Base-by-base conservation (phyloP, 2,888 invertebrate genomes). In the Xanthia icteritia region DNA sequence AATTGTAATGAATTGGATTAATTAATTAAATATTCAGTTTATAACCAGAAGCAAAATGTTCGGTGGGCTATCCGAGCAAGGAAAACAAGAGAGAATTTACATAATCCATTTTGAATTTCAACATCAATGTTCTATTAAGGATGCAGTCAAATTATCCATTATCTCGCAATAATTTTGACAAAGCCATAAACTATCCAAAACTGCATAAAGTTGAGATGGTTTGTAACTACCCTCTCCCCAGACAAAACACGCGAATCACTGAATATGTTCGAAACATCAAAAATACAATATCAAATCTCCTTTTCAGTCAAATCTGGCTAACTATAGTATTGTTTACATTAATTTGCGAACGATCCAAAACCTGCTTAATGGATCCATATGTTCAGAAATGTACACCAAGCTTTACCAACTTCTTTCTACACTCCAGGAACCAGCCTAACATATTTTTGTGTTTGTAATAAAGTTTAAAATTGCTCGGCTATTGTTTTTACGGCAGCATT, bases 341-440 rank as follows among this genome's bases (percentile, higher is more conserved):
- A 85, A 86, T 89, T 89, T 86, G 86, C 84, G 82, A 89, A 88
- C 89, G 80, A 88, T 88, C 79, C 79, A 83, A 81, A 83, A 83
- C 80, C 82, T 82, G 84, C 65, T 78, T 90, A 90, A 90, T 90
- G 90, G 89, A 88, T 86, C 82, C 89, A 90, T 90, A 90, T 90
- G 89, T 83, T 88, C 86, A 82, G 89, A 88, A 88, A 90, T 86
- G 81, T 84, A 89, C 79, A 89, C 89, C 76, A 56, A 71, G 42
- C 67, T 76, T 42, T 60, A 56, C 80, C 48, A 79, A 65, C 5
- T 60, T 63, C 0, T 15, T 39, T 17, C 4, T 6, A 8, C n/a
- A 20, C 11, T 5, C 2, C 0, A 20, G 15, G 56, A 77, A 27
- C 23, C 48, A 4, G 31, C 23, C 9, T 0, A 31, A 17, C 17